Percentiles rank a stretch among this genome's conserved stretches.
Evolutionary conservation across 2,797 vertebrate genomes (phyloP).

Genomic region (Melopsittacus undulatus): DNA sequence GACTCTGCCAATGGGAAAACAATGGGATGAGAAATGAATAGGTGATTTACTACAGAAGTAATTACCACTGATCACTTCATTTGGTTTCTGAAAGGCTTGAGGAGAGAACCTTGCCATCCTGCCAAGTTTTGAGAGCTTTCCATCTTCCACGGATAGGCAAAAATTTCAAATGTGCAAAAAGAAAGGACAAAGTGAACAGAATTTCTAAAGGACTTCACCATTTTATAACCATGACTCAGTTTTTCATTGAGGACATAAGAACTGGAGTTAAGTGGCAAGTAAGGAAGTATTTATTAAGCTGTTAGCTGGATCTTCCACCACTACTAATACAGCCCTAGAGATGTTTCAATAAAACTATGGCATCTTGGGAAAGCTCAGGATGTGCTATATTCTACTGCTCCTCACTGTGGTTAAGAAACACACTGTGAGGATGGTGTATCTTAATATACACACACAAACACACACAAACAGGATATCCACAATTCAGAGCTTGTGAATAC

Average conservation of each 20-base stretch:
- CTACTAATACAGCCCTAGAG: neutral
- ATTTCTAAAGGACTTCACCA: conserved; percentile 11
- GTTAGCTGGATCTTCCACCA: neutral
- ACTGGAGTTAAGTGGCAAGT: neutral
- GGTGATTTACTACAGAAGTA: neutral
- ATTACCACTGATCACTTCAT: neutral
- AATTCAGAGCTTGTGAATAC: neutral
- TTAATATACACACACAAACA: neutral
- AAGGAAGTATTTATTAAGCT: conserved; percentile 23
- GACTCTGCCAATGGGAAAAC: neutral
- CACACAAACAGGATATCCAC: neutral
- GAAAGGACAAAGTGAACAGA: neutral
- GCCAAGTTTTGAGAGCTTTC: neutral
- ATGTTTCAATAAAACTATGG: neutral
- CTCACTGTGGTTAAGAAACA: neutral
- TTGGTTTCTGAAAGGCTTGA: neutral
- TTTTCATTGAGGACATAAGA: neutral
- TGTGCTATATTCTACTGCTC: neutral
- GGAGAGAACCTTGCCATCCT: neutral
- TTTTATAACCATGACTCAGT: conserved; percentile 1
- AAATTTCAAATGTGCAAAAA: neutral
- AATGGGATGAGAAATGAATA: neutral
- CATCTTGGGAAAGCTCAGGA: neutral
- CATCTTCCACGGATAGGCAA: neutral
- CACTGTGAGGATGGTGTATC: neutral